Evolutionary conservation across 53 echinoderm and acorn worm species (phyloP), one percentile per base, ranked within the genome.

Genomic region (Actinopyga echinites): DNA sequence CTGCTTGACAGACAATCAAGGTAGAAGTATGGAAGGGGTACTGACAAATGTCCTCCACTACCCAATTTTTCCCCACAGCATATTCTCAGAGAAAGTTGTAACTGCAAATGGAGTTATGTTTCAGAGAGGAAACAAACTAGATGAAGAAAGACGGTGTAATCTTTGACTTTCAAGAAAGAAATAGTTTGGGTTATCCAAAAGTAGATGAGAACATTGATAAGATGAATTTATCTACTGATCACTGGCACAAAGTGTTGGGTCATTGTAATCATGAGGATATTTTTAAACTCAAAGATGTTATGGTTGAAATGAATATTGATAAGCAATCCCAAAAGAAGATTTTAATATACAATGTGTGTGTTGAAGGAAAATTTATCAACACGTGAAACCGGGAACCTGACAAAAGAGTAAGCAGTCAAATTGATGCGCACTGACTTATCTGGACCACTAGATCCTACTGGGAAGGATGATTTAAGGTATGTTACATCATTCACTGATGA

Each of bases 211-310:
- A 74, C 21, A 71, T 13, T 13, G 52, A 74, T 8, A 1, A 2
- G 23, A 44, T 74, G 25, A 74, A 74, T 23, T 21, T 74, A 8
- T 74, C 74, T 30, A 52, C 69, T 24, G 37, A 57, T 30, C 58
- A 75, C 10, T 85, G 85, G 85, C 74, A 85, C 34, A 60, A 86
- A 26, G 63, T 86, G 19, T 33, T 86, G 35, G 86, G 86, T n/a
- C 86, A 86, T 65, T 86, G 86, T 79, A 86, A 63, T 49, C 32
- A 56, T 4, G 55, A 86, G 25, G 86, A 87, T 67, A 59, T 87
- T 22, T 0, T 56, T 0, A 87, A 73, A 64, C 69, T 87, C 56
- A 56, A 87, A 73, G 73, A 73, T 69, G 82, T 79, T 74, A 56
- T 66, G 36, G 2, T 13, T 63, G 79, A 65, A 44, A 86, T 64